These are phyloP conservation scores for Microtus pennsylvanicus DNA, from an alignment of 2,113 vertebrate genomes.

Conservation along the genomic window DNA sequence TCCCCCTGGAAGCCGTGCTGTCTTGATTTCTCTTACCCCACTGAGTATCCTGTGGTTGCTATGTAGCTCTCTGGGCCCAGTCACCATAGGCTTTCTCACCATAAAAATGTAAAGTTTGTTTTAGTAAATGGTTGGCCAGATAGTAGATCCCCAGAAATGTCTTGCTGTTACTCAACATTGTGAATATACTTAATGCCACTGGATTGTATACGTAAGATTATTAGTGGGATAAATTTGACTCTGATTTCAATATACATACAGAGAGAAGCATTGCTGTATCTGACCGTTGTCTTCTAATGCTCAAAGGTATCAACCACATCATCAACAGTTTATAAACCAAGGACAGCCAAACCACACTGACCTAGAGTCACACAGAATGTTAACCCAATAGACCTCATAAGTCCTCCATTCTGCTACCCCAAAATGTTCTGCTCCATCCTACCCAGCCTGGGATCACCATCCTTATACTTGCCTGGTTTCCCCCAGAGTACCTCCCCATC, in stretches of 20 bases:
- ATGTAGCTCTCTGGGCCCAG: neutral
- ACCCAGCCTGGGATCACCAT: neutral
- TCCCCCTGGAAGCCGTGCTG: neutral
- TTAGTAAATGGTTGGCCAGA: neutral
- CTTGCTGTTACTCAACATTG: neutral
- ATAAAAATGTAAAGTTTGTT: neutral
- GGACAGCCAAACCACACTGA: neutral
- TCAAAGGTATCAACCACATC: neutral
- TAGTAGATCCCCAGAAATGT: neutral
- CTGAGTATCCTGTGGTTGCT: neutral
- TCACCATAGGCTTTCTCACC: neutral
- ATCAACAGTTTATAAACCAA: neutral
- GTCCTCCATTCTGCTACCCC: neutral
- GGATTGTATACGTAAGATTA: neutral
- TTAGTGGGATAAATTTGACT: neutral
- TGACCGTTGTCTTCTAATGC: neutral
- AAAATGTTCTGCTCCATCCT: neutral
- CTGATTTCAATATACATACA: neutral
- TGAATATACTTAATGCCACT: neutral
- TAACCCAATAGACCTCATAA: neutral
- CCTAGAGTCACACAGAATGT: neutral
- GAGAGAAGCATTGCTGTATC: neutral
- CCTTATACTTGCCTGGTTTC: neutral
- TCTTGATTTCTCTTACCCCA: neutral
- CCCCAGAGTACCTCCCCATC: neutral